phyloP scores from a whole-genome alignment of 2,888 invertebrate species.

The Agrotis segetum region DNA sequence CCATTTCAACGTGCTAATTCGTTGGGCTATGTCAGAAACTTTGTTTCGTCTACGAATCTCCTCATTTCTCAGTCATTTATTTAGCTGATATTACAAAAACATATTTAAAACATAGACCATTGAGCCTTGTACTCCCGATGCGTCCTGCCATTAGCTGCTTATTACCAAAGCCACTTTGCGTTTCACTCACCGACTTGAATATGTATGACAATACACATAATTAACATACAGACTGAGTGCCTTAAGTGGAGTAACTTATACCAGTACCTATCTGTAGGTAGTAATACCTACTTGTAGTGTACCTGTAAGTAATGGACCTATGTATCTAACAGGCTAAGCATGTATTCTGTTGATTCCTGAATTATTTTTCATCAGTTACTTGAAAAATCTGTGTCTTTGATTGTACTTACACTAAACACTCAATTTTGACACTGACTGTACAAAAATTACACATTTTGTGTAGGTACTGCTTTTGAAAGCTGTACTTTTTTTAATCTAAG shows the following conservation, averaged over 20 bases:
- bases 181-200: constrained; percentile 43
- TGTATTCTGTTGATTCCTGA: too few relatives aligned
- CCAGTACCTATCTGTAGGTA: too few relatives aligned
- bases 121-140: constrained; percentile 3
- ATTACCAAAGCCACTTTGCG: constrained; percentile 28
- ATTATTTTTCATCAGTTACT: background rate
- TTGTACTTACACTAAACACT: background rate
- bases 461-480: too few relatives aligned
- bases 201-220: constrained; percentile 42
- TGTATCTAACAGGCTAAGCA: background rate
- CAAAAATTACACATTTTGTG: background rate
- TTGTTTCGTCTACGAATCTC: too few relatives aligned
- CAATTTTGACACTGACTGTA: background rate
- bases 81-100: background rate
- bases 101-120: background rate
- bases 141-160: constrained; percentile 13
- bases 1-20: too few relatives aligned
- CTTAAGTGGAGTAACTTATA: constrained; percentile 12
- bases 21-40: too few relatives aligned
- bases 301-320: background rate
- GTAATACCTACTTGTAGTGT: background rate
- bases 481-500: too few relatives aligned
- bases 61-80: too few relatives aligned
- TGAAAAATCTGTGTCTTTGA: background rate
- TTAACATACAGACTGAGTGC: constrained; percentile 28